phyloP scores from a whole-genome alignment of 2,888 invertebrate genomes.

The Hydroisotoma schaefferi region DNA sequence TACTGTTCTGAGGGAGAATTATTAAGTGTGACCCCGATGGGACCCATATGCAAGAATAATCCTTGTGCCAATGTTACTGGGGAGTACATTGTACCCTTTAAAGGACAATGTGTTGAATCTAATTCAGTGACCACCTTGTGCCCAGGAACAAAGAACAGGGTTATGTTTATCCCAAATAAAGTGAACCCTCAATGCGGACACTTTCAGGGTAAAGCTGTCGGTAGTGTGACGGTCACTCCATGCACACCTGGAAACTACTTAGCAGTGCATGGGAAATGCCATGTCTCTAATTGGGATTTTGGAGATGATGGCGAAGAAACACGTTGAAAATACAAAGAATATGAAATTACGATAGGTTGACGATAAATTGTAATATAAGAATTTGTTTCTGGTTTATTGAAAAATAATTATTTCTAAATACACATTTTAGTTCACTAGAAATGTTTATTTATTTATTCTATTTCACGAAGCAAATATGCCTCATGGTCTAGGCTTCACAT shows the following conservation, averaged over 20 bases:
- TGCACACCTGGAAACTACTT: background rate
- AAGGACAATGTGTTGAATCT: too few relatives aligned
- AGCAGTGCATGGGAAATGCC: slow-evolving; percentile 13
- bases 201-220: too few relatives aligned
- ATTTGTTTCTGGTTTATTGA: too few relatives aligned
- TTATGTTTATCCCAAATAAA: background rate
- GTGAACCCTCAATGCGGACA: background rate
- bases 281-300: slow-evolving; percentile 12
- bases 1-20: slow-evolving; percentile 9
- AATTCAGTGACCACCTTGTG: background rate
- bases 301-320: slow-evolving; percentile 9
- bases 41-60: slow-evolving; percentile 7
- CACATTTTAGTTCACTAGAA: too few relatives aligned
- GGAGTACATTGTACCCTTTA: too few relatives aligned
- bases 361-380: too few relatives aligned
- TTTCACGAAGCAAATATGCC: too few relatives aligned
- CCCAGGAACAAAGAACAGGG: background rate
- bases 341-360: too few relatives aligned
- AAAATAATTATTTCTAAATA: too few relatives aligned
- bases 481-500: too few relatives aligned
- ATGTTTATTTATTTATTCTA: too few relatives aligned
- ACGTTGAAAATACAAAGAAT: too few relatives aligned
- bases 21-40: slow-evolving; percentile 6
- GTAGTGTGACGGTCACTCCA: background rate
- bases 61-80: slow-evolving; percentile 4